Percentiles rank a stretch among this genome's conserved stretches.
Conservation (phyloP, 2,113 vertebrate species). For the Phalacrocorax carbo region DNA sequence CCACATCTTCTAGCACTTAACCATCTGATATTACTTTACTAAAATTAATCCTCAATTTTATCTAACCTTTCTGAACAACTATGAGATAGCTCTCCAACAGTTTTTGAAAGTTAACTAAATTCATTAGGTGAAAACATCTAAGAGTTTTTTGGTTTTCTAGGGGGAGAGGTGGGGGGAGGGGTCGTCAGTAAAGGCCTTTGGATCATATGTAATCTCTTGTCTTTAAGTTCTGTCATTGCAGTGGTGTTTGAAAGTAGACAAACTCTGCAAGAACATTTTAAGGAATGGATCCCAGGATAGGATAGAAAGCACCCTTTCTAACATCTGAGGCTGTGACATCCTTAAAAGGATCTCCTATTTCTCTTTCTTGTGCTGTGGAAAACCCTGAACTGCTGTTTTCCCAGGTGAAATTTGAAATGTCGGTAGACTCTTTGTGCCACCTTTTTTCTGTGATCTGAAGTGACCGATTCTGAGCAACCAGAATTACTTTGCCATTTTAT, state of each 20-base stretch:
- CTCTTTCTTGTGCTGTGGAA: neutral
- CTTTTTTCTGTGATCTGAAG: neutral
- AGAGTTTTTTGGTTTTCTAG: neutral
- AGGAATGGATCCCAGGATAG: neutral
- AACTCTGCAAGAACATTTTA: neutral
- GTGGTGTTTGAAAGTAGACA: neutral
- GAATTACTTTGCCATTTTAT: neutral
- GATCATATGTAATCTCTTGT: neutral
- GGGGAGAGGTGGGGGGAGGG: no score
- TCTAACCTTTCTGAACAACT: neutral
- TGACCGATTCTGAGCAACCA: neutral
- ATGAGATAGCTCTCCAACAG: neutral
- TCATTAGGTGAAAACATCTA: neutral
- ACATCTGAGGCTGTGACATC: neutral
- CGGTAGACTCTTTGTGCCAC: neutral
- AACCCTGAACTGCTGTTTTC: neutral
- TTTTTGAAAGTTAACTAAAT: neutral
- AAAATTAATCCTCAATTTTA: neutral
- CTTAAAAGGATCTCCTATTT: neutral
- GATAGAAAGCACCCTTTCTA: neutral
- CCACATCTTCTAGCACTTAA: neutral
- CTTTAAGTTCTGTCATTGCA: neutral
- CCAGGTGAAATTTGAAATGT: neutral
- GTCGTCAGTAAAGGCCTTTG: neutral
- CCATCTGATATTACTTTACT: neutral